Evolutionary conservation across 2,888 invertebrate genomes (phyloP).

Genomic region (Dryobotodes eremita): DNA sequence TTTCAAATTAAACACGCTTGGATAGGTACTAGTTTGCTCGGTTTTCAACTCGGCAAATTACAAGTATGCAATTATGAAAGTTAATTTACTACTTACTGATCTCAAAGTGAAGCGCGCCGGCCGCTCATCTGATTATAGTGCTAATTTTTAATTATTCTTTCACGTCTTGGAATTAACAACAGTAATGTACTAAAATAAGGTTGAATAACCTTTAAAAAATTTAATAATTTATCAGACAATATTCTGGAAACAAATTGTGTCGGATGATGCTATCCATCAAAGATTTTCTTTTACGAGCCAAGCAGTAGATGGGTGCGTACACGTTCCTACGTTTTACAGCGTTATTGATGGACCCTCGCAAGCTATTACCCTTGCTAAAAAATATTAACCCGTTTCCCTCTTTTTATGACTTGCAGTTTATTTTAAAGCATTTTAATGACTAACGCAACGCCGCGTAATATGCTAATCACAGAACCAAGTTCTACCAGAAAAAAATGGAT

Average conservation of each 20-base stretch:
- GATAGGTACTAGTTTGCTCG: slow-evolving; percentile 59
- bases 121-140: slow-evolving; percentile 70
- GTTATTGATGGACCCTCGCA: slow-evolving; percentile 71
- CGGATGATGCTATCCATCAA: slow-evolving; percentile 74
- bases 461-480: slow-evolving; percentile 67
- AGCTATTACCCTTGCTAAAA: slow-evolving; percentile 64
- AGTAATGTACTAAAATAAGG: slow-evolving; percentile 51
- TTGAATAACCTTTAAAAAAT: slow-evolving; percentile 51
- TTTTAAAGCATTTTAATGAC: slow-evolving; percentile 64
- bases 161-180: slow-evolving; percentile 65
- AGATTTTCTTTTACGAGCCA: slow-evolving; percentile 71
- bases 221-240: slow-evolving; percentile 71
- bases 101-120: slow-evolving; percentile 63
- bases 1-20: slow-evolving; percentile 60
- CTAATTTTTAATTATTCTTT: slow-evolving; percentile 71
- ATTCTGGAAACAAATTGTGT: slow-evolving; percentile 71
- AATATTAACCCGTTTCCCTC: slow-evolving; percentile 64
- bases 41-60: slow-evolving; percentile 63
- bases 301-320: slow-evolving; percentile 64
- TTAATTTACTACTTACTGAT: slow-evolving; percentile 69
- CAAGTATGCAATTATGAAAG: slow-evolving; percentile 68
- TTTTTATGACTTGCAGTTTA: slow-evolving; percentile 70
- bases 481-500: slow-evolving; percentile 50
- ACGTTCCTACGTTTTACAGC: slow-evolving; percentile 62
- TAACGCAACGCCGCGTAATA: slow-evolving; percentile 57